phyloP scores from a whole-genome alignment of 2,797 vertebrate species.

The Dendrocincla tyrannina region DNA sequence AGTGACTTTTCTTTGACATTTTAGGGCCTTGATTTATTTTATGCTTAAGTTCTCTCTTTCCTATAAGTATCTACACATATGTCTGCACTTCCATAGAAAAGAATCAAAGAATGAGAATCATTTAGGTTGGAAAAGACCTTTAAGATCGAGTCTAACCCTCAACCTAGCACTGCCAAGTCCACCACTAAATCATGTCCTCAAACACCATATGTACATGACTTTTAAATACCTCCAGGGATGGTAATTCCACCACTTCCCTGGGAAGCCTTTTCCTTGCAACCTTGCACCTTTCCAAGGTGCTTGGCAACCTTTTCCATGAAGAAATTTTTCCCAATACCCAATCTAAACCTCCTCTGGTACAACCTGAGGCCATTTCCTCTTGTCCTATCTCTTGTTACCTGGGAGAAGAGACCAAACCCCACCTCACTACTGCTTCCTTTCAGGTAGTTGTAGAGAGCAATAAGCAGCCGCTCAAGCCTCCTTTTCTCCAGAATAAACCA shows the following conservation, averaged over 20 bases:
- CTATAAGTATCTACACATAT: background rate
- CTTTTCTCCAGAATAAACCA: background rate
- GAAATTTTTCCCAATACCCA: background rate
- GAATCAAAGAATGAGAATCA: background rate
- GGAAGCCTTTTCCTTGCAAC: background rate
- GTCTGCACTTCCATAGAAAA: background rate
- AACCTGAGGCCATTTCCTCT: background rate
- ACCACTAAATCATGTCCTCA: background rate
- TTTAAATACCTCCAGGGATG: background rate
- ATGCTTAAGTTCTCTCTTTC: background rate
- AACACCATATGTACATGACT: background rate
- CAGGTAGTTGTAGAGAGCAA: background rate
- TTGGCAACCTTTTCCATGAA: background rate
- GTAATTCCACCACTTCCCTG: background rate
- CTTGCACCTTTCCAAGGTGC: background rate
- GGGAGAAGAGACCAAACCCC: background rate
- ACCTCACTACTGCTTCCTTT: no score
- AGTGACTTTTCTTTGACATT: background rate
- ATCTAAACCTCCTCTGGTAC: background rate
- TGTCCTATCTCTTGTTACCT: fast-evolving
- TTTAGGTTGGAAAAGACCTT: background rate
- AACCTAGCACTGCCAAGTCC: background rate
- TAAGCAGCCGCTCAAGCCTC: background rate
- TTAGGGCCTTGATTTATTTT: background rate
- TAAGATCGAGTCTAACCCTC: background rate